These are phyloP conservation scores for Chrosomus eos DNA, from an alignment of 2,797 vertebrate species.

Conservation along the genomic window DNA sequence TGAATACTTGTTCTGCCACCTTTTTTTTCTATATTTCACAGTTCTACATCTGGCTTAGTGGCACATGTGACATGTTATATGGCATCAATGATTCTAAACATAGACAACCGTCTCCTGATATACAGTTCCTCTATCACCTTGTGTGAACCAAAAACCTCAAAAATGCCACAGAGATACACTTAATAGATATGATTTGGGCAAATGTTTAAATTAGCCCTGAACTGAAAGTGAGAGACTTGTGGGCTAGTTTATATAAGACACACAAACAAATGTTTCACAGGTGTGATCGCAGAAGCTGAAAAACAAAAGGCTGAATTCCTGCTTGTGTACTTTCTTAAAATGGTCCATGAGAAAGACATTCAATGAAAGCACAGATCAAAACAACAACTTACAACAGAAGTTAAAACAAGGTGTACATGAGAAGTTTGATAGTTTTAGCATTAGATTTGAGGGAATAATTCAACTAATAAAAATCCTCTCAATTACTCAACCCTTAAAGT, in stretches of 20 bases:
- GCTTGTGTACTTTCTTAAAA: slow-evolving; percentile 4
- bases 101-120: not conserved
- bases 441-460: not conserved
- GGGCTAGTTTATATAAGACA: not conserved
- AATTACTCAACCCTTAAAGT: not conserved
- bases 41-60: not conserved
- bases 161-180: not conserved
- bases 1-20: not conserved
- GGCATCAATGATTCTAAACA: not conserved
- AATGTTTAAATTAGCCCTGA: not conserved
- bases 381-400: not conserved
- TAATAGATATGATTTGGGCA: not conserved
- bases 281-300: slow-evolving; percentile 1
- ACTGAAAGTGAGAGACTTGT: slow-evolving; percentile 1
- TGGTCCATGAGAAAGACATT: not conserved
- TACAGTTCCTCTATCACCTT: not conserved
- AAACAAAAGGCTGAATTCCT: slow-evolving; percentile 14
- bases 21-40: not conserved
- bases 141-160: slow-evolving; percentile 10
- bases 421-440: not conserved
- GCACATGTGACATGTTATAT: not conserved
- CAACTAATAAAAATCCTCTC: accelerated
- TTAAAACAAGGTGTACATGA: not conserved
- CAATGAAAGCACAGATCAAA: not conserved
- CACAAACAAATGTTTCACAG: not conserved